A percentile compares a stretch with the other conserved stretches of the same genome.
Conservation (phyloP, 2,797 vertebrate species). For the Lepilemur ruficaudatus region DNA sequence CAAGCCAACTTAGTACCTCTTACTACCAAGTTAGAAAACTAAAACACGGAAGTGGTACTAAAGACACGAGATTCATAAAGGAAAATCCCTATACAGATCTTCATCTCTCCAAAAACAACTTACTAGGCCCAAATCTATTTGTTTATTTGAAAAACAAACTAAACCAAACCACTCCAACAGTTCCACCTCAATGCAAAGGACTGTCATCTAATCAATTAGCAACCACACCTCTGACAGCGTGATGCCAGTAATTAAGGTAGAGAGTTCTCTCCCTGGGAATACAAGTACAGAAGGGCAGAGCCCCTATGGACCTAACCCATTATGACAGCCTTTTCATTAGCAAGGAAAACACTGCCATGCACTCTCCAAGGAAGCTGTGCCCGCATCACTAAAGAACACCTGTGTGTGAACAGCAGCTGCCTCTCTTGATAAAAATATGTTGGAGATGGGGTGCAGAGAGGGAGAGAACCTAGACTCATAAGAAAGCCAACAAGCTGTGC, state of each 20-base stretch:
- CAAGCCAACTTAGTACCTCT: background rate
- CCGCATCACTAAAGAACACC: background rate
- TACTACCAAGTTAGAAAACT: background rate
- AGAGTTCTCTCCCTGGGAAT: slow-evolving; percentile 61
- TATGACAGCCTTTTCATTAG: slow-evolving; percentile 67
- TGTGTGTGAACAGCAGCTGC: background rate
- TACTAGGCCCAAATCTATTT: background rate
- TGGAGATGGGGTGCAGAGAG: background rate
- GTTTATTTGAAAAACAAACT: background rate
- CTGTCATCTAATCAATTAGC: slow-evolving; percentile 69
- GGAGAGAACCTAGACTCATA: background rate
- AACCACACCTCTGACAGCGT: slow-evolving; percentile 36
- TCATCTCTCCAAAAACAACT: background rate
- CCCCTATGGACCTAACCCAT: slow-evolving; percentile 67
- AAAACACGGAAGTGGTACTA: background rate
- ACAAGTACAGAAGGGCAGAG: slow-evolving; percentile 55
- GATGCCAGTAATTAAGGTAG: slow-evolving; percentile 72
- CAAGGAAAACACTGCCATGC: background rate
- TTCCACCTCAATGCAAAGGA: background rate
- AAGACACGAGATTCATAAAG: background rate
- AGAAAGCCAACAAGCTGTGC: background rate
- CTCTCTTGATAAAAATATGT: background rate
- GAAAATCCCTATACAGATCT: background rate
- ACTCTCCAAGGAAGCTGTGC: slow-evolving; percentile 8
- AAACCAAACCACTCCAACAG: background rate